Evolutionary conservation across 2,888 invertebrate species (phyloP).

Genomic region (Quadroppia sp.): DNA sequence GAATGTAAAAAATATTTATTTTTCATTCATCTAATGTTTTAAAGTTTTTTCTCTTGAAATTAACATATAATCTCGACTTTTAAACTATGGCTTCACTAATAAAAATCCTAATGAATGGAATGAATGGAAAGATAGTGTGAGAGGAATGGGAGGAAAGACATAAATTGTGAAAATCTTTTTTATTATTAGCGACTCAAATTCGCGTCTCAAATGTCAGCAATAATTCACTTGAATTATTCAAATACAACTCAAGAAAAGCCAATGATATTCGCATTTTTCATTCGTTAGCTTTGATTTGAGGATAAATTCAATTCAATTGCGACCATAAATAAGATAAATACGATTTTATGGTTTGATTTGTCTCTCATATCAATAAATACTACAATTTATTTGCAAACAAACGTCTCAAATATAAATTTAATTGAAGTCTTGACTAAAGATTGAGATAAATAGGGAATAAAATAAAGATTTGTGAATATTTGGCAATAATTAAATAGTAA

Average conservation of each 20-base stretch:
- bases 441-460: not conserved
- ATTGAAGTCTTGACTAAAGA: not conserved
- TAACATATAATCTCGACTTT: not conserved
- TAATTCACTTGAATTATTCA: slow-evolving; percentile 11
- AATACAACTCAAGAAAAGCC: not conserved
- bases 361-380: not conserved
- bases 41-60: not conserved
- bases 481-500: slow-evolving; percentile 13
- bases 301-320: not conserved
- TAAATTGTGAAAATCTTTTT: not conserved
- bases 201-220: not conserved
- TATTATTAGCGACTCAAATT: not conserved
- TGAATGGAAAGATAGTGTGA: not conserved
- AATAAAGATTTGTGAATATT: not conserved
- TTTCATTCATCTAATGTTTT: not conserved
- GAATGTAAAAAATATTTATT: too few relatives aligned
- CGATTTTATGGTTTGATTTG: not conserved
- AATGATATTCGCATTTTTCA: not conserved
- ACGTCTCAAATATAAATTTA: not conserved
- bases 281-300: not conserved
- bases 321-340: not conserved
- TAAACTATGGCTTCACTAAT: not conserved
- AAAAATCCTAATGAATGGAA: not conserved
- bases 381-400: not conserved
- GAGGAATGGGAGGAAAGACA: not conserved